phyloP scores from a whole-genome alignment of 2,797 vertebrate species.

The Dendrocincla fuliginosa region DNA sequence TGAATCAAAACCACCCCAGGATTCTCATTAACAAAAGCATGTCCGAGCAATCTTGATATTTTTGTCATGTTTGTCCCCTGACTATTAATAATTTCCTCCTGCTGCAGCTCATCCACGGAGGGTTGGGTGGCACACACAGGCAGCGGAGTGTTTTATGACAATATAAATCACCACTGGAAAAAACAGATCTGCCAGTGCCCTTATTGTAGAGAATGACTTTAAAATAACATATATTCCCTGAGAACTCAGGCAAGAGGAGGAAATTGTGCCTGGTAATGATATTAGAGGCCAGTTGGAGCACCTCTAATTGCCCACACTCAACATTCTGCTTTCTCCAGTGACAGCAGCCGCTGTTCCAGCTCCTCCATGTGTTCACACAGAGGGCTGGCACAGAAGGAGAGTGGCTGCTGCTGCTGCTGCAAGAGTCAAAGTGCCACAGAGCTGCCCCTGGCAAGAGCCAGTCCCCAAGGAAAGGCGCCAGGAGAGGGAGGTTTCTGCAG shows the following conservation, averaged over 20 bases:
- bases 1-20: background rate
- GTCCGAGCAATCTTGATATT: background rate
- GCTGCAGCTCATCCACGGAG: background rate
- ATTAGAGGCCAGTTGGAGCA: background rate
- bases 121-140: background rate
- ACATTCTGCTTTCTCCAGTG: background rate
- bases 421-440: background rate
- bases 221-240: background rate
- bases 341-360: background rate
- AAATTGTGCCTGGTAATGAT: background rate
- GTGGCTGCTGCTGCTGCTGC: background rate
- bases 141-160: background rate
- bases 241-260: background rate
- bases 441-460: background rate
- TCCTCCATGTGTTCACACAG: background rate
- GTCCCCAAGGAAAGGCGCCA: background rate
- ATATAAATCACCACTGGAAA: background rate
- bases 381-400: background rate
- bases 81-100: background rate
- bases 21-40: background rate
- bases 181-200: background rate
- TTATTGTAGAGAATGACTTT: background rate
- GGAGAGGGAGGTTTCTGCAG: rapidly evolving
- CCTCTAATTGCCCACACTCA: background rate
- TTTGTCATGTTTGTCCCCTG: background rate